Evolutionary conservation across 2,797 vertebrate species (phyloP), one percentile per base, ranked within the genome.

Genomic region (Tarsius wallacei): DNA sequence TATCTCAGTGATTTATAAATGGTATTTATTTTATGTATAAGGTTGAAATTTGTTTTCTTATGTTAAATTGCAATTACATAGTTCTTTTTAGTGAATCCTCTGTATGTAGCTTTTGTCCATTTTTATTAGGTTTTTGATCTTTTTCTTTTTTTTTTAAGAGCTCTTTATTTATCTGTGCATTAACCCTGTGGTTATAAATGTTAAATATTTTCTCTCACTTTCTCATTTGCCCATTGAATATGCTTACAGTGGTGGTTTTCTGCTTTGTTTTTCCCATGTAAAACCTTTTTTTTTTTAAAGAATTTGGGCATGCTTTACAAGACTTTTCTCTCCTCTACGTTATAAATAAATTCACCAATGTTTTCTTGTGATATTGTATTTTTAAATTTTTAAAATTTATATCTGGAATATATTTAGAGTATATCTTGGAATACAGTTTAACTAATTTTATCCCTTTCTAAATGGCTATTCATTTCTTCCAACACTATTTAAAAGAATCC

Each of bases 11-110:
- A 80, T 49, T 47, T 86, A 28, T 19, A 42, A 16, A 88, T 74
- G 53, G 21, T 51, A 17, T 77, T 88, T 85, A 49, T 33, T 93
- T 85, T 73, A 15, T 47, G 11, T 51, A 14, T 19, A 47, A 84
- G 22, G 8, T 68, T 94, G 59, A 80, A 24, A 13, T 77, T 94
- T 61, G 14, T 49, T 93, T 70, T 85, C 24, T 76, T n/a, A 82
- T n/a, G 5, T 66, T 68, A 55, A 96, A 81, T 61, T 82, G 0
- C 47, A 80, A 22, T 83, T 68, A 36, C 17, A 17, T 68, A 31
- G 49, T 92, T 90, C 17, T 68, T 77, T 91, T 70, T 71, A 59
- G 24, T 66, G 51, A 90, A 61, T 31, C 33, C 93, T 85, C 14
- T 83, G 5, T 53, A n/a, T 74, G 51, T 7, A 68, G 66, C 28